Percentiles rank a stretch among this genome's conserved stretches.
These are phyloP conservation scores for Ypsolopha scabrella DNA, from an alignment of 2,888 invertebrate genomes.

Conservation along the genomic window DNA sequence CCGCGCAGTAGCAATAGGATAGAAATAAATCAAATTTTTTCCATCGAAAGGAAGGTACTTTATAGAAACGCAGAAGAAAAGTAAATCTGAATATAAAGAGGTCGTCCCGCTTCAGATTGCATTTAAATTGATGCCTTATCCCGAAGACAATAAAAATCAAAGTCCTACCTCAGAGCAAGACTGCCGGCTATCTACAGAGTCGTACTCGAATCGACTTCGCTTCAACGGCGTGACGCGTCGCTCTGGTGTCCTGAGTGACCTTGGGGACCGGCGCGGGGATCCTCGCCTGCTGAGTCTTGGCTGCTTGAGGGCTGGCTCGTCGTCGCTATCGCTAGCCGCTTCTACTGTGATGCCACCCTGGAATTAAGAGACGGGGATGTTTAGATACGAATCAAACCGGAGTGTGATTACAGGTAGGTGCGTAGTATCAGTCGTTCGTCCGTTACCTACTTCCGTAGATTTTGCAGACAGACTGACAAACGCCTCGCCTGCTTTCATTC, in stretches of 20 bases:
- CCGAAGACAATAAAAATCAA: background rate
- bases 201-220: conserved; percentile 23
- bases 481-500: too few species aligned
- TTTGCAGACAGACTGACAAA: too few species aligned
- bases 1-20: too few species aligned
- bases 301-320: conserved; percentile 81
- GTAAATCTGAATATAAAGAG: too few species aligned
- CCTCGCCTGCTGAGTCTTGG: conserved; percentile 70
- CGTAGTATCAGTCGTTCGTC: too few species aligned
- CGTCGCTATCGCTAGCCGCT: conserved; percentile 75
- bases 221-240: conserved; percentile 43
- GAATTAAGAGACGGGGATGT: conserved; percentile 22
- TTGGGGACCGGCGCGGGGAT: conserved; percentile 28
- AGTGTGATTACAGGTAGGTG: too few species aligned
- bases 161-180: conserved; percentile 53
- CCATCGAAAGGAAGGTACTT: too few species aligned
- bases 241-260: conserved; percentile 2
- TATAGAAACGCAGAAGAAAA: too few species aligned
- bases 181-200: conserved; percentile 51
- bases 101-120: too few species aligned
- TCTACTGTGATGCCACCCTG: conserved; percentile 69
- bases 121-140: background rate
- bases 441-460: too few species aligned
- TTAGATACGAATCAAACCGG: background rate
- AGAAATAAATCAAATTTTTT: too few species aligned